Evolutionary conservation across 2,797 vertebrate species (phyloP), one percentile per base, ranked within the genome.

Genomic region (Arnoldichthys spilopterus): DNA sequence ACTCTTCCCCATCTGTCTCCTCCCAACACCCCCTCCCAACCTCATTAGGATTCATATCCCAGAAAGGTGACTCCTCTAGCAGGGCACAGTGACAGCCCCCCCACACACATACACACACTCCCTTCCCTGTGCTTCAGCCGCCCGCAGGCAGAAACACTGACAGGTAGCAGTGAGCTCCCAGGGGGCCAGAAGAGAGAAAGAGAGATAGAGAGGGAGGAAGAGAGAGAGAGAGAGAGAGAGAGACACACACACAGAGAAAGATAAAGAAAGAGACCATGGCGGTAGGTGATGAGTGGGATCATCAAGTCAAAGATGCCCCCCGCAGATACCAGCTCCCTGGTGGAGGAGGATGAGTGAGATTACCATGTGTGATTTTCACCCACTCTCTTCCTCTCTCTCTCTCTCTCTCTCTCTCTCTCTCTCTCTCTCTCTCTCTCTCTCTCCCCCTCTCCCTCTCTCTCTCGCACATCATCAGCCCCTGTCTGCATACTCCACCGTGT

Each of bases 31-130:
- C 78, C 83, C 84, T 43, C 78, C 82, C 84, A 86, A 76, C 82
- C 91, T 92, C 89, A 94, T 94, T 94, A 93, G 91, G 90, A 94
- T 94, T 93, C 93, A 93, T 91, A 92, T 92, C 91, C 91, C 87
- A 76, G 84, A 93, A 93, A 93, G 92, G 94, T 94, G 93, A 94
- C 92, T 94, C 92, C 89, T 93, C 91, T 90, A 90, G 90, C 80
- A 87, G 58, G 91, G 92, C 90, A 90, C 80, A 40, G 90, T 94
- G 92, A 94, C 94, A 94, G 92, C 87, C 85, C 74, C 74, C 56
- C 47, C 45, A 47, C 45, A 47, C 45, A 47, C 45, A 47, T 9
- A 47, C 45, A 47, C 83, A 68, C 84, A 56, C 74, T 54, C 53
- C 89, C 68, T 71, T 66, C 76, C 74, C 80, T 72, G n/a, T n/a